Base-by-base conservation (phyloP, 2,113 vertebrate species). In the Corapipo altera region DNA sequence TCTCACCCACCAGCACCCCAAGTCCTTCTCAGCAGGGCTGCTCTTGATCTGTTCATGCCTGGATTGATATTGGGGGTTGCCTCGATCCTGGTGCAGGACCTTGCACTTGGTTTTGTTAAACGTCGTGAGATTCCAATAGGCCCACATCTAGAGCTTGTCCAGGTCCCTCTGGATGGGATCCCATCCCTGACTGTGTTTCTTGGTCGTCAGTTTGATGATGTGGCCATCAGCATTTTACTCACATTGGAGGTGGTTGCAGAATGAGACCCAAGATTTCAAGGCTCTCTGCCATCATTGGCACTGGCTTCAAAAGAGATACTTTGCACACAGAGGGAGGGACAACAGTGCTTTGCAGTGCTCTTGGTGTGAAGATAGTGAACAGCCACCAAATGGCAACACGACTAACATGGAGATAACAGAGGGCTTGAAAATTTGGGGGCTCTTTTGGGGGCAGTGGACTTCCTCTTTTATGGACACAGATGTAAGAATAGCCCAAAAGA, bases 11-110 rank as follows among this genome's bases (percentile, higher is more conserved):
- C 66, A 81, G 62, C 77, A 62, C 35, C 35, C 32, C 32, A 70
- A 9, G 27, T 12, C 49, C 70, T n/a, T 30, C 83, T 81, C 54
- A 41, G 2, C 62, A 81, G 27, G 13, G 55, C 41, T 75, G 55
- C 55, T 44, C 62, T 21, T 2, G 3, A 1, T 55, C 35, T 67
- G 32, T 11, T 26, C 55, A 44, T 55, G 46, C 52, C 46, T 43
- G n/a, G 2, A 28, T 14, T 69, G 35, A 1, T 21, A 28, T 5
- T 1, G 0, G 20, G 69, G 9, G 1, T 1, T 74, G 48, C 7
- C 9, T 32, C 0, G 0, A 9, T 15, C 26, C 18, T 18, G 8
- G 13, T 17, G 18, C 27, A 75, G 55, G 11, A 39, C 28, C n/a
- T 39, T 61, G 9, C 10, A 28, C 26, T 4, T 62, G 22, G n/a